phyloP scores from a whole-genome alignment of 1,140 invertebrate species.

The Drosophila burlai region DNA sequence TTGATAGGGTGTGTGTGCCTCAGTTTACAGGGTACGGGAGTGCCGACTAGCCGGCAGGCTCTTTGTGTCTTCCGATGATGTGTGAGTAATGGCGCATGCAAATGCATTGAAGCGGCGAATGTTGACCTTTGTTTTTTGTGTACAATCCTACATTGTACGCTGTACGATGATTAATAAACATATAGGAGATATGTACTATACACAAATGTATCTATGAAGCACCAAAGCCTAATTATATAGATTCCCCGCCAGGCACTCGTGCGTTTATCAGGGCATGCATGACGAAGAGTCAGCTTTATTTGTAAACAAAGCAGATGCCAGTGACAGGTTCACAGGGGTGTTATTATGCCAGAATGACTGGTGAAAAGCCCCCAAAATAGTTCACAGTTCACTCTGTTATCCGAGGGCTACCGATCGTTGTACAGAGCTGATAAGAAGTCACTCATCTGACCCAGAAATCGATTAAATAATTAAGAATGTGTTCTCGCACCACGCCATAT shows the following conservation, averaged over 20 bases:
- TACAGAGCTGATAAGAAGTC: conserved; percentile 10
- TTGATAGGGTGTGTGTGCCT: background rate
- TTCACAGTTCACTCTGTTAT: conserved; percentile 1
- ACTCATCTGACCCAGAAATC: conserved; percentile 23
- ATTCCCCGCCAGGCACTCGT: conserved; percentile 1
- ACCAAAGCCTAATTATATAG: conserved; percentile 15
- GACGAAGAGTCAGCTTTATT: conserved; percentile 5
- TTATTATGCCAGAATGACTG: conserved; percentile 4
- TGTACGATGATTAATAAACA: conserved; percentile 12
- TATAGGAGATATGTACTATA: background rate
- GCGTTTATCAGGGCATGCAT: conserved; percentile 15
- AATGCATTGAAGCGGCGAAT: conserved; percentile 56
- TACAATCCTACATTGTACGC: conserved; percentile 18
- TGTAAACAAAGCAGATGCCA: conserved; percentile 17
- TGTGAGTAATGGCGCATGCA: conserved; percentile 67
- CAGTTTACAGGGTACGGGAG: conserved; percentile 10
- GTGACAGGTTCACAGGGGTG: background rate
- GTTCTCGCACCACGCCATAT: background rate
- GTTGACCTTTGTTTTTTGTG: conserved; percentile 54
- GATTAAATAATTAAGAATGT: conserved; percentile 25
- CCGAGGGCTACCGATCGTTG: background rate
- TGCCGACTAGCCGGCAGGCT: conserved; percentile 5
- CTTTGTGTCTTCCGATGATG: conserved; percentile 25
- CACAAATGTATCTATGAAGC: conserved; percentile 2
- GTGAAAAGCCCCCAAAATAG: background rate